Evolutionary conservation across 92 coral and sea anemone genomes (phyloP).

Genomic region (Hydrozoanthus gracilis): DNA sequence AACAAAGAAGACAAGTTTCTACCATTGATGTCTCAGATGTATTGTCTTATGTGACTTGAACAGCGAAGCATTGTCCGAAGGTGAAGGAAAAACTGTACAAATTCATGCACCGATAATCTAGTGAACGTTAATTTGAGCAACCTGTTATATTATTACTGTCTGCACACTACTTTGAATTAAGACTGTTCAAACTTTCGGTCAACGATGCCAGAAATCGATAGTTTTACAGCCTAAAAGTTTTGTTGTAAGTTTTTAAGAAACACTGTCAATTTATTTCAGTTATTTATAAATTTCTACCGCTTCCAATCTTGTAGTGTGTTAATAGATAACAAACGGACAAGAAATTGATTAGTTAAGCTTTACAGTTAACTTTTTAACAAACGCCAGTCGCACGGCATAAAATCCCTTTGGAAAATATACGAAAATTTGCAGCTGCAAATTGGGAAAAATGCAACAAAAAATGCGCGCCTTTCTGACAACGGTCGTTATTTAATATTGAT

Average conservation of each 20-base stretch:
- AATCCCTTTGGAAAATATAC: conserved; percentile 5
- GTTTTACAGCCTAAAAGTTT: background rate
- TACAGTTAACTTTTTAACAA: background rate
- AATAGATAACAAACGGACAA: conserved; percentile 16
- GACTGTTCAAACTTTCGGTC: background rate
- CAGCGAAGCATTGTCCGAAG: conserved; percentile 7
- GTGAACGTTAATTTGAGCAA: too few relatives aligned
- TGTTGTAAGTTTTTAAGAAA: background rate
- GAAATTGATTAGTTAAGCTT: background rate
- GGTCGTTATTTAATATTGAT: conserved; percentile 7
- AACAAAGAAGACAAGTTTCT: conserved; percentile 10
- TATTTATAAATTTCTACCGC: background rate
- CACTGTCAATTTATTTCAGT: conserved; percentile 1
- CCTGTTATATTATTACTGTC: too few relatives aligned
- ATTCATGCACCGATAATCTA: background rate
- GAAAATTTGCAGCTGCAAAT: conserved; percentile 35
- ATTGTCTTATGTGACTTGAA: conserved; percentile 32
- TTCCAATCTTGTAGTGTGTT: conserved; percentile 29
- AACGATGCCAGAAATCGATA: background rate
- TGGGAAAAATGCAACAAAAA: conserved; percentile 13
- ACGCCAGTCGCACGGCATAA: background rate
- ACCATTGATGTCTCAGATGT: conserved; percentile 9
- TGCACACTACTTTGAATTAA: background rate
- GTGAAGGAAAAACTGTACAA: background rate
- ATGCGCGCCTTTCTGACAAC: background rate